Evolutionary conservation across 2,888 invertebrate species (phyloP).

Genomic region (Hyalella azteca): DNA sequence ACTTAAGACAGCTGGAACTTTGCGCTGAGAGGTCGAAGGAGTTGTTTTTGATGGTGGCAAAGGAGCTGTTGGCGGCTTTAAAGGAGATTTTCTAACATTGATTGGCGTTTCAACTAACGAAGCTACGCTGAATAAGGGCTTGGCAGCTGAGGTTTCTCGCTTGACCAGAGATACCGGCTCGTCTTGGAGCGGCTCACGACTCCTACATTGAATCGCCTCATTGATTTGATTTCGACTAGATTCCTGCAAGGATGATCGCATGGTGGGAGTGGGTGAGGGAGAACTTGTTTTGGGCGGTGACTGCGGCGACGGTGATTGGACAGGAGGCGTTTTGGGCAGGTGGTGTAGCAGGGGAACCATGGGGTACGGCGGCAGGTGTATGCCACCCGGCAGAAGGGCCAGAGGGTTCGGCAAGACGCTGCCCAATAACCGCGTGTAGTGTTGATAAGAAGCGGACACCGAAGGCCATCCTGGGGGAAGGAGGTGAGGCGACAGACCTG

Average conservation of each 20-base stretch:
- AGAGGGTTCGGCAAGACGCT: conserved; percentile 15
- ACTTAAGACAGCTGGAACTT: background rate
- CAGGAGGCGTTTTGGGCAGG: conserved; percentile 14
- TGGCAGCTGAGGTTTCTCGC: conserved; percentile 14
- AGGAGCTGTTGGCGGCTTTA: background rate
- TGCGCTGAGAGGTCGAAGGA: background rate
- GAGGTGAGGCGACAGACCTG: conserved; percentile 27
- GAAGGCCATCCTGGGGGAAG: conserved; percentile 50
- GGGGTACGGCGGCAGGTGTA: conserved; percentile 10
- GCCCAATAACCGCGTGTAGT: conserved; percentile 2
- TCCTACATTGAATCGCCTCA: background rate
- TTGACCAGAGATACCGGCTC: conserved; percentile 42
- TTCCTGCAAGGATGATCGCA: background rate
- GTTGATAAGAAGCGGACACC: conserved; percentile 32
- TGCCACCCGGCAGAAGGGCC: background rate
- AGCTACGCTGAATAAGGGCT: conserved; percentile 14
- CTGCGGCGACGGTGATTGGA: conserved; percentile 11
- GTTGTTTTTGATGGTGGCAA: background rate
- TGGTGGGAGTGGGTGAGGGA: conserved; percentile 40
- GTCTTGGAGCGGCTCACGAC: background rate
- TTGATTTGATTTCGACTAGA: conserved; percentile 14
- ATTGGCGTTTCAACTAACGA: background rate
- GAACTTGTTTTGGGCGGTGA: conserved; percentile 8
- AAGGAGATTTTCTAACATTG: background rate
- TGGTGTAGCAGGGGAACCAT: conserved; percentile 18